phyloP scores from a whole-genome alignment of 2,113 vertebrate species.

The Indicator indicator region DNA sequence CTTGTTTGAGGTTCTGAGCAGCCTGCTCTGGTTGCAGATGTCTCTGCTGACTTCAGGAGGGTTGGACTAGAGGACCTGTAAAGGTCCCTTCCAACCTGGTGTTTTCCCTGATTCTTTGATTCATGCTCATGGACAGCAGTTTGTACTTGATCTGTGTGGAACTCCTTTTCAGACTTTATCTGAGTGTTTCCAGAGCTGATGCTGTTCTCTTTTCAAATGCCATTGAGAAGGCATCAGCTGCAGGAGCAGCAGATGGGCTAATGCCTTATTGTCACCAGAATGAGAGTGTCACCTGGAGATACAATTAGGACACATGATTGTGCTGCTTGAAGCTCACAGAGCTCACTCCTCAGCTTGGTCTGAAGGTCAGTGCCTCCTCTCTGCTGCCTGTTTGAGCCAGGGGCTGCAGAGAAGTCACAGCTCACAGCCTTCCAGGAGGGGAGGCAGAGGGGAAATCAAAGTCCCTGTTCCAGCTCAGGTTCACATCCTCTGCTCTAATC shows the following conservation, averaged over 20 bases:
- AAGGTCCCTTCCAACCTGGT: too few relatives aligned
- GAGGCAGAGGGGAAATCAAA: neutral
- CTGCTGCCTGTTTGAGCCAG: neutral
- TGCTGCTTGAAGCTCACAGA: neutral
- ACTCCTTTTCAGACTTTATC: neutral
- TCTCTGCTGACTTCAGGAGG: too few relatives aligned
- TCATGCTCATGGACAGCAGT: rapidly evolving
- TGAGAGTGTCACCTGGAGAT: neutral
- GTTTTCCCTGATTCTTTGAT: too few relatives aligned
- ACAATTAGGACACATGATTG: neutral
- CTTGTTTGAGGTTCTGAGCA: too few relatives aligned
- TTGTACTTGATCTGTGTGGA: neutral
- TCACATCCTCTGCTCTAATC: neutral
- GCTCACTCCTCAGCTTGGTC: neutral
- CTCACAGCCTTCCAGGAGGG: neutral
- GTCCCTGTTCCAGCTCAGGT: rapidly evolving
- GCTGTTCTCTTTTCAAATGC: neutral
- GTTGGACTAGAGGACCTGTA: too few relatives aligned
- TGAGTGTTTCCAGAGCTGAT: neutral
- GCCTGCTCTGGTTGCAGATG: too few relatives aligned
- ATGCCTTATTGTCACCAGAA: neutral
- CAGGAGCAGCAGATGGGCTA: neutral
- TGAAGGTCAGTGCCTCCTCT: neutral
- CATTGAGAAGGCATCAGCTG: neutral
- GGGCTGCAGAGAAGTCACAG: neutral